phyloP scores from a whole-genome alignment of 1,140 invertebrate genomes.

The Asbolus verrucosus region DNA sequence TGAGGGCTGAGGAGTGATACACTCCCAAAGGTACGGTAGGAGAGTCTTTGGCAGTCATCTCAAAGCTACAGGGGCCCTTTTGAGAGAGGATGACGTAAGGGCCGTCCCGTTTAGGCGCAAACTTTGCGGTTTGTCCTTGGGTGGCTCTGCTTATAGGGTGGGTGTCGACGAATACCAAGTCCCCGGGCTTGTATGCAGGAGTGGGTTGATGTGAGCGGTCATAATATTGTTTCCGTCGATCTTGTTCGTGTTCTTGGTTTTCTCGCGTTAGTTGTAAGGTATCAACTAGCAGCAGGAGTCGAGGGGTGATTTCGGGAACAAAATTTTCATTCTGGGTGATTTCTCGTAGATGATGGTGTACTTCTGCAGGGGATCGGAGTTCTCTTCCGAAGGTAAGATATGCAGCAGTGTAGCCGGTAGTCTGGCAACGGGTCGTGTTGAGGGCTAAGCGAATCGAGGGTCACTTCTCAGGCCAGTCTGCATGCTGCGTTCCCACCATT shows the following conservation, averaged over 20 bases:
- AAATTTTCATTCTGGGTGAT: slow-evolving; percentile 57
- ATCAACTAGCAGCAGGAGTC: slow-evolving; percentile 44
- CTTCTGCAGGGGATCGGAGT: slow-evolving; percentile 44
- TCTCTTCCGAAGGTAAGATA: slow-evolving; percentile 47
- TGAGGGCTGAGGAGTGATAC: slow-evolving; percentile 22
- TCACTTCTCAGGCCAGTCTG: slow-evolving; percentile 59
- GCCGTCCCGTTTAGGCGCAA: slow-evolving; percentile 61
- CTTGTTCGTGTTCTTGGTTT: slow-evolving; percentile 50
- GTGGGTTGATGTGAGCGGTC: slow-evolving; percentile 48
- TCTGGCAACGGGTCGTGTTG: slow-evolving; percentile 55
- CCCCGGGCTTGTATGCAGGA: slow-evolving; percentile 51
- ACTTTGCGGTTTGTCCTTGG: slow-evolving; percentile 58
- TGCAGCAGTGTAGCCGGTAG: slow-evolving; percentile 45
- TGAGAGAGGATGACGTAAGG: slow-evolving; percentile 57
- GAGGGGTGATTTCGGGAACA: slow-evolving; percentile 55
- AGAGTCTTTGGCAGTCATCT: slow-evolving; percentile 43
- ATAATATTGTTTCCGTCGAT: slow-evolving; percentile 48
- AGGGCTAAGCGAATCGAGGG: slow-evolving; percentile 54
- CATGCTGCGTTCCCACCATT: slow-evolving; percentile 60
- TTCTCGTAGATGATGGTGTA: slow-evolving; percentile 18
- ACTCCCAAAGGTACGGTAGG: slow-evolving; percentile 11
- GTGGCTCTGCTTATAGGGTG: slow-evolving; percentile 56
- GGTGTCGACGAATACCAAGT: slow-evolving; percentile 58
- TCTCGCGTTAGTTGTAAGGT: slow-evolving; percentile 52
- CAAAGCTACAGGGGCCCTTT: slow-evolving; percentile 53